Evolutionary conservation across 2,888 invertebrate species (phyloP).

Genomic region (Phasia obesa): DNA sequence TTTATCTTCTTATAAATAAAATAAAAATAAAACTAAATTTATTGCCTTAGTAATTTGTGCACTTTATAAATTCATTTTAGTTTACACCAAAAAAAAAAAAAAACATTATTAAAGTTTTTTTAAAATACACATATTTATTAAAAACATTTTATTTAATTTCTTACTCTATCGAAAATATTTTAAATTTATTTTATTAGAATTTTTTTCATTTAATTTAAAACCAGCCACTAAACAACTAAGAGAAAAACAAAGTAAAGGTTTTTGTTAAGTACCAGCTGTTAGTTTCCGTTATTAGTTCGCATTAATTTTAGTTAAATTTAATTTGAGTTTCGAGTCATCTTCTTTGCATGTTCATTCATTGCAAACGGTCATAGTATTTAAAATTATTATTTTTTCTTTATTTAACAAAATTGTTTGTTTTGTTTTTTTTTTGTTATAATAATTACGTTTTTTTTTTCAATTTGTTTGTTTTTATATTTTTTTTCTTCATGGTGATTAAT

Average conservation of each 20-base stretch:
- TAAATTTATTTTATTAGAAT: conserved; percentile 51
- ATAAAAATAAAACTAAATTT: conserved; percentile 24
- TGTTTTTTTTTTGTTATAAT: conserved; percentile 5
- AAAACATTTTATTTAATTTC: conserved; percentile 34
- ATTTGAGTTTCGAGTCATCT: conserved; percentile 52
- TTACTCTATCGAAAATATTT: conserved; percentile 48
- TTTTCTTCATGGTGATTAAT: conserved; percentile 18
- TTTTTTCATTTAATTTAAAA: conserved; percentile 41
- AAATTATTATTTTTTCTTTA: not conserved
- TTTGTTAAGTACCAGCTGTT: conserved; percentile 47
- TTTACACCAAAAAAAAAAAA: conserved; percentile 47
- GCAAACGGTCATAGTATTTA: conserved; percentile 23
- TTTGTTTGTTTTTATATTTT: conserved; percentile 5
- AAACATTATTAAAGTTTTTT: conserved; percentile 50
- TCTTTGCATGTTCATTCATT: conserved; percentile 51
- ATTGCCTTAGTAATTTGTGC: conserved; percentile 59
- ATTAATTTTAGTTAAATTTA: conserved; percentile 52
- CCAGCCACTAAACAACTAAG: not conserved
- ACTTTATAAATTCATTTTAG: conserved; percentile 61
- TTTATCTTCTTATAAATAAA: conserved; percentile 33
- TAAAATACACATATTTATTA: conserved; percentile 16
- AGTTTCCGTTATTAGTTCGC: conserved; percentile 52
- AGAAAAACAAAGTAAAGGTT: conserved; percentile 28
- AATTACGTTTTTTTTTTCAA: no score
- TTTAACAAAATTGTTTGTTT: conserved; percentile 25